Conservation (phyloP, 1,140 invertebrate genomes). For the Drosophila carrolli region DNA sequence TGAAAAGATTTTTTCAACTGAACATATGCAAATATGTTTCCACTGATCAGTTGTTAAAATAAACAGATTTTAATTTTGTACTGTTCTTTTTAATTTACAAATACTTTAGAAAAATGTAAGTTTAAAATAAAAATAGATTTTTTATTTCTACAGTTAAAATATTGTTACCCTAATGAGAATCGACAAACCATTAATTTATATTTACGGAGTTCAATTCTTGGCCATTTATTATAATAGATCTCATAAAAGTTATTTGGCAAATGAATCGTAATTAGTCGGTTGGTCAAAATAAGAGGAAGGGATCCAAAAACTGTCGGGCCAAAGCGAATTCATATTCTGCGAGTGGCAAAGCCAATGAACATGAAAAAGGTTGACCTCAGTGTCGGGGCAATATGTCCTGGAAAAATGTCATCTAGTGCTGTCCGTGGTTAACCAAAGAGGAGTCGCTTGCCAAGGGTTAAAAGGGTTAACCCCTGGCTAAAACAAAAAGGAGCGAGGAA, state of each 20-base stretch:
- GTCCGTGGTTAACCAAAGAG: slow-evolving; percentile 74
- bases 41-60: too few relatives aligned
- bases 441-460: slow-evolving; percentile 72
- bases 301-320: slow-evolving; percentile 1
- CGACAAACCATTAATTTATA: too few relatives aligned
- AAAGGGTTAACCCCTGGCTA: slow-evolving; percentile 70
- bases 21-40: too few relatives aligned
- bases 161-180: too few relatives aligned
- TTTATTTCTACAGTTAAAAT: too few relatives aligned
- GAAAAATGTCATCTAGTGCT: slow-evolving; percentile 66
- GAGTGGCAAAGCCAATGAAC: slow-evolving; percentile 59
- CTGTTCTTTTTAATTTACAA: too few relatives aligned
- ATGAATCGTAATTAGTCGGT: slow-evolving; percentile 8
- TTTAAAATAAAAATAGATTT: too few relatives aligned
- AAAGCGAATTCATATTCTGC: slow-evolving; percentile 18
- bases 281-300: background rate
- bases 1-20: too few relatives aligned
- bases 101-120: too few relatives aligned
- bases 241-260: background rate
- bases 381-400: slow-evolving; percentile 74
- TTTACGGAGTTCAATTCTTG: too few relatives aligned
- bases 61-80: too few relatives aligned
- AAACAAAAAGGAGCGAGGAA: slow-evolving; percentile 44
- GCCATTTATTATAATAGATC: background rate
- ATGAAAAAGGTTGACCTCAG: slow-evolving; percentile 79